Conservation (phyloP, 2,888 invertebrate genomes). For the Chaetoderma sp. region DNA sequence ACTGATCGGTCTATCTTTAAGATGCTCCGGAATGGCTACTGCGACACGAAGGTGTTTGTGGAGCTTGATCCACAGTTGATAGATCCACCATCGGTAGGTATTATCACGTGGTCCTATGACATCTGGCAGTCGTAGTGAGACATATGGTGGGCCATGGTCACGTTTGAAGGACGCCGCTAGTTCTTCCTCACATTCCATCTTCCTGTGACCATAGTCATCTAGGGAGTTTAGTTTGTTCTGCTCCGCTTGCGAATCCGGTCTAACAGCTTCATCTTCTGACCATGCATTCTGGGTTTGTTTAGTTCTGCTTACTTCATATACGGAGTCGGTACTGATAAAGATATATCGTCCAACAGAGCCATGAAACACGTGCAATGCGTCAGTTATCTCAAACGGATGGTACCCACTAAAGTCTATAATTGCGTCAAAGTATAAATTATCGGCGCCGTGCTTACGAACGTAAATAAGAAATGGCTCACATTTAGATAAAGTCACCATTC, state of each 20-base stretch:
- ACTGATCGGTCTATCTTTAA: slow-evolving; percentile 62
- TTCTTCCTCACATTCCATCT: slow-evolving; percentile 69
- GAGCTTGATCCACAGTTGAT: slow-evolving; percentile 70
- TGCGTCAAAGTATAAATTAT: slow-evolving; percentile 62
- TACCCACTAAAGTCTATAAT: slow-evolving; percentile 71
- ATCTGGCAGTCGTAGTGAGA: slow-evolving; percentile 70
- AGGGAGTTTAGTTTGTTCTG: slow-evolving; percentile 48
- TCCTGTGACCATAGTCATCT: slow-evolving; percentile 70
- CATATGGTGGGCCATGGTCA: slow-evolving; percentile 58
- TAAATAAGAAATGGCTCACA: slow-evolving; percentile 21
- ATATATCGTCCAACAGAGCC: slow-evolving; percentile 67
- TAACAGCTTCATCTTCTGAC: slow-evolving; percentile 67
- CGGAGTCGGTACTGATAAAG: slow-evolving; percentile 71
- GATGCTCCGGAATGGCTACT: slow-evolving; percentile 58
- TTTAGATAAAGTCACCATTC: slow-evolving; percentile 49
- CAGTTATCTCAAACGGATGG: slow-evolving; percentile 63
- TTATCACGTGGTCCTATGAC: slow-evolving; percentile 71
- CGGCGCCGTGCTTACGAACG: slow-evolving; percentile 52
- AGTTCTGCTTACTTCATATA: slow-evolving; percentile 71
- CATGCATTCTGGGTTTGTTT: neutral
- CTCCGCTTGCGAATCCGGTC: slow-evolving; percentile 62
- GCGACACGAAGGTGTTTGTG: slow-evolving; percentile 51
- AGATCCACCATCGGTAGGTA: slow-evolving; percentile 71
- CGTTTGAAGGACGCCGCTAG: slow-evolving; percentile 49
- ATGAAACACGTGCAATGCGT: slow-evolving; percentile 59